Evolutionary conservation across 2,797 vertebrate species (phyloP).

Genomic region (Pangasius mekongensis): DNA sequence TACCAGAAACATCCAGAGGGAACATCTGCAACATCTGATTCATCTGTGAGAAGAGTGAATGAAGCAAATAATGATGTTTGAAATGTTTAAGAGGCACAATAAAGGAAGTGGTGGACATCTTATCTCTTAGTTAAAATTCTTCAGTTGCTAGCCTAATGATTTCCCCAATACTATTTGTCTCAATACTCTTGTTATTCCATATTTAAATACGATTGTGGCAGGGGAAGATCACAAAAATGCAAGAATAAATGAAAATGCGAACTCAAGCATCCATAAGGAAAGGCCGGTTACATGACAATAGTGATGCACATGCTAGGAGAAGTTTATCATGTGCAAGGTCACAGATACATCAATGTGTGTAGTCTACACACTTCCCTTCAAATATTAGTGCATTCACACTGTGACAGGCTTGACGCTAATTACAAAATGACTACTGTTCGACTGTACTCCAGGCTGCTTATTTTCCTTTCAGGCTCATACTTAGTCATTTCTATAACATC

Average conservation of each 20-base stretch:
- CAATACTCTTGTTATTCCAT: background rate
- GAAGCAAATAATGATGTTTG: background rate
- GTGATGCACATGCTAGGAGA: background rate
- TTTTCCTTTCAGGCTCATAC: background rate
- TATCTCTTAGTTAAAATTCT: background rate
- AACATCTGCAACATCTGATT: slow-evolving; percentile 84
- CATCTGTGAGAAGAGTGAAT: slow-evolving; percentile 68
- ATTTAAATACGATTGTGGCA: background rate
- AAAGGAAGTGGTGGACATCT: background rate
- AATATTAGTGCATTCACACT: background rate
- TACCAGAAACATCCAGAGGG: slow-evolving; percentile 80
- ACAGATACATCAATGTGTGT: background rate
- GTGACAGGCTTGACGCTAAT: background rate
- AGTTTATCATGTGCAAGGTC: background rate
- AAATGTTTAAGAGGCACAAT: background rate
- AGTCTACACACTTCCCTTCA: background rate
- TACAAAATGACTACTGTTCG: background rate
- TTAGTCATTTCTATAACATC: background rate
- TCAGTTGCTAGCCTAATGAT: background rate
- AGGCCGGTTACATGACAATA: background rate
- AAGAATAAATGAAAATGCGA: background rate
- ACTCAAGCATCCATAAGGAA: background rate
- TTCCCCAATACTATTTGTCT: background rate
- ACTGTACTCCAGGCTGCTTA: background rate
- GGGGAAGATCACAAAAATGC: background rate